Conservation (phyloP, 1,140 invertebrate genomes). For the Drosophila murphyi region DNA sequence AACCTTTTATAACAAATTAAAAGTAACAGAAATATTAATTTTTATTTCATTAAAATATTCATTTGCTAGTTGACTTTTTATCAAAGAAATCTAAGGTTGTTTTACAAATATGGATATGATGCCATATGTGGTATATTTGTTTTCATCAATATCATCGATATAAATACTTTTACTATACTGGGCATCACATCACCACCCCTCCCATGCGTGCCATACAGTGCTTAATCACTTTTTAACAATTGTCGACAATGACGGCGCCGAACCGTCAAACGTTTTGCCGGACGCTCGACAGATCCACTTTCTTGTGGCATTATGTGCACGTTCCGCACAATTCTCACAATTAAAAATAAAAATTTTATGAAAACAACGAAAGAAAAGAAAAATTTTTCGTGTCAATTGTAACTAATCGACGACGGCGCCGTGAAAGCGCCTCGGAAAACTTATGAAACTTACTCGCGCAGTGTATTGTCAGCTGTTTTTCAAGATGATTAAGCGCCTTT, state of each 20-base stretch:
- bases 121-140: too few relatives aligned
- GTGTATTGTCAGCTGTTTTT: constrained; percentile 75
- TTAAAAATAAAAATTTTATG: constrained; percentile 67
- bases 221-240: constrained; percentile 70
- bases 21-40: too few relatives aligned
- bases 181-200: not conserved
- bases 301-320: constrained; percentile 45
- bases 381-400: constrained; percentile 78
- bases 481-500: constrained; percentile 72
- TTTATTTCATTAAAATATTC: too few relatives aligned
- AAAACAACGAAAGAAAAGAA: constrained; percentile 59
- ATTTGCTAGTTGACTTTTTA: too few relatives aligned
- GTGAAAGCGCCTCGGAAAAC: constrained; percentile 72
- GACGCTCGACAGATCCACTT: constrained; percentile 57
- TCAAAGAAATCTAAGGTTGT: too few relatives aligned
- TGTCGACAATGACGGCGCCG: constrained; percentile 73
- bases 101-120: too few relatives aligned
- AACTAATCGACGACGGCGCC: constrained; percentile 78
- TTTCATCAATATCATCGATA: not conserved
- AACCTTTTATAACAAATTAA: too few relatives aligned
- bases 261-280: constrained; percentile 49
- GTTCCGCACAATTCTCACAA: constrained; percentile 74
- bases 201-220: constrained; percentile 2
- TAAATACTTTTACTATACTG: constrained; percentile 21
- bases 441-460: constrained; percentile 59